Conservation (phyloP, 1,140 invertebrate genomes). For the Steinernema khuongi region DNA sequence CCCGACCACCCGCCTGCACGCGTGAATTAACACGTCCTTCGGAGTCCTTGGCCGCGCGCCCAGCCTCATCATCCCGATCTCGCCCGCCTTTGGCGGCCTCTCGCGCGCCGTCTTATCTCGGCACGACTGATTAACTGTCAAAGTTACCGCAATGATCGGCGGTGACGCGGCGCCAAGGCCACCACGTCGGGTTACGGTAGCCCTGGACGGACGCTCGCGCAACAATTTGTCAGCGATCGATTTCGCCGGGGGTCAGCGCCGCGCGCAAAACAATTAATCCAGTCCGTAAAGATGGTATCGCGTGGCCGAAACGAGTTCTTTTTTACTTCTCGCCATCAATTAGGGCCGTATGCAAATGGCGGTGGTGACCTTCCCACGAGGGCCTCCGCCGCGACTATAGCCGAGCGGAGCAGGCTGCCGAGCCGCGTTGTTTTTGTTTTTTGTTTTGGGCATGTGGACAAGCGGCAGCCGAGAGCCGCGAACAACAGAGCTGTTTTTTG, state of each 20-base stretch:
- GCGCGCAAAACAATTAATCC: background rate
- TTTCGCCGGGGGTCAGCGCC: background rate
- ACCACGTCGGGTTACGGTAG: background rate
- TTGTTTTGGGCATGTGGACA: slow-evolving; percentile 11
- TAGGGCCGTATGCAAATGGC: no score
- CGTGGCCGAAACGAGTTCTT: slow-evolving; percentile 5
- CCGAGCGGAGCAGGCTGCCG: background rate
- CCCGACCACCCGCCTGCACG: background rate
- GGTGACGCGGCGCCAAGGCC: background rate
- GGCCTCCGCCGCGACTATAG: background rate
- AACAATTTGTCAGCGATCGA: slow-evolving; percentile 12
- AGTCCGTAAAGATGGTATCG: slow-evolving; percentile 9
- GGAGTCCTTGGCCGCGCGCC: slow-evolving; percentile 1
- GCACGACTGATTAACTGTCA: slow-evolving; percentile 16
- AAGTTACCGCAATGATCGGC: background rate
- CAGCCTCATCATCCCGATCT: background rate
- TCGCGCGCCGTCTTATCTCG: background rate
- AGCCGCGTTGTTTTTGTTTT: slow-evolving; percentile 8
- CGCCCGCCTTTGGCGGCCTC: background rate
- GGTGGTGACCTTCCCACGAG: background rate
- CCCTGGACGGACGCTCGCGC: slow-evolving; percentile 1
- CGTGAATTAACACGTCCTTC: background rate
- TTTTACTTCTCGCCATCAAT: background rate
- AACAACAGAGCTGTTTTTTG: slow-evolving; percentile 14
- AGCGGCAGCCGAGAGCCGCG: background rate